Evolutionary conservation across 2,113 vertebrate species (phyloP).

Genomic region (Lophura nycthemera): DNA sequence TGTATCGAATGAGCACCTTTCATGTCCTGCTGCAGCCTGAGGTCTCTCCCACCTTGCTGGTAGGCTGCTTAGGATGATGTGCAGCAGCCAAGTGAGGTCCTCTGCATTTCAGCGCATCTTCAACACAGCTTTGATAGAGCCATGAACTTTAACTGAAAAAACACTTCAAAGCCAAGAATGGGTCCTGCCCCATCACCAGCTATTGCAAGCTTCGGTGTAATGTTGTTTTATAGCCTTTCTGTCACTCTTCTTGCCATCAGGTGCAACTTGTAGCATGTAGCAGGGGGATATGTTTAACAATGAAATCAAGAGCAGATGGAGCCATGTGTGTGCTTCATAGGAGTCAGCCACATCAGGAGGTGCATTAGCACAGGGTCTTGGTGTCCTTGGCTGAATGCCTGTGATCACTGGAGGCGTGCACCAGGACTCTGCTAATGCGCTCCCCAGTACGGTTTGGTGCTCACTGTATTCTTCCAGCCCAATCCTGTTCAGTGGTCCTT

Average conservation of each 20-base stretch:
- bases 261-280: neutral
- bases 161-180: neutral
- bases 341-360: neutral
- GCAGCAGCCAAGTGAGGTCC: neutral
- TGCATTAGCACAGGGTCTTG: slow-evolving; percentile 20
- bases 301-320: slow-evolving; percentile 3
- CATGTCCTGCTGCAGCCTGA: neutral
- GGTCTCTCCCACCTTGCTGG: neutral
- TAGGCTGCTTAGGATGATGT: neutral
- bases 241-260: neutral
- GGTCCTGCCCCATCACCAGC: neutral
- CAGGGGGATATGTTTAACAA: neutral
- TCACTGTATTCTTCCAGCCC: neutral
- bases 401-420: neutral
- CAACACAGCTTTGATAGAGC: neutral
- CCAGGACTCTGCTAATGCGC: neutral
- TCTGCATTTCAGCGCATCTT: neutral
- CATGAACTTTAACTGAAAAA: neutral
- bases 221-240: neutral
- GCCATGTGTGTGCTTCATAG: fast-evolving
- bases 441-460: neutral
- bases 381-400: slow-evolving; percentile 11
- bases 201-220: neutral
- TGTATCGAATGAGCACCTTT: neutral
- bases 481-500: neutral